Evolutionary conservation across 2,888 invertebrate genomes (phyloP), one percentile per base, ranked within the genome.

Genomic region (Timandra comae): DNA sequence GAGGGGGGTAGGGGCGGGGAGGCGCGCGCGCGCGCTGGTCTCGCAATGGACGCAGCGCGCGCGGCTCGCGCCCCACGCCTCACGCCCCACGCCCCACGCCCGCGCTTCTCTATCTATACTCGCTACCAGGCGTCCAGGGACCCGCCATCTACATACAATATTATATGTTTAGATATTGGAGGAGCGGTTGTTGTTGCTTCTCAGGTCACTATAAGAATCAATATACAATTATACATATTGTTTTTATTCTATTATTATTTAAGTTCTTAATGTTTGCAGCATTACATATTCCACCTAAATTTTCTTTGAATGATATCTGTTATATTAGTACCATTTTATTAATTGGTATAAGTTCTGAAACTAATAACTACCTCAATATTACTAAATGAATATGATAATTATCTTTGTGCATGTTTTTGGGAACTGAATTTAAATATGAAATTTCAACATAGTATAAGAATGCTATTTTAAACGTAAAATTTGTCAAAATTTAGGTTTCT

Each of bases 361-460:
- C 84, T 80, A 79, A 79, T 80, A 84, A 85, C 84, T 85, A 85
- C 85, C 86, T 86, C 85, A 85, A 81, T 82, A 80, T 78, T 82
- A 79, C 79, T 85, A 82, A 85, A 81, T 81, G 76, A 75, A 78
- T 80, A 79, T 78, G 73, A 81, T 81, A 77, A 80, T 80, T 84
- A 82, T 81, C 80, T 80, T 84, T 79, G 78, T 78, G 78, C 80
- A n/a, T n/a, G 78, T 76, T 82, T 81, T 84, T 79, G 79, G 81
- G 71, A 79, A 81, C 72, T 74, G 75, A 80, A 65, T 72, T 65
- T 72, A 69, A 65, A 56, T 64, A 56, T 60, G 61, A 73, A 72
- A 77, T 63, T 73, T 76, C 77, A 78, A 70, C 74, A 78, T 77
- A 71, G 66, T 74, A 64, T 81, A 84, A 78, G 79, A 77, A 72